These are phyloP conservation scores for Chionoecetes opilio DNA, from an alignment of 1,140 invertebrate genomes.

Conservation along the genomic window DNA sequence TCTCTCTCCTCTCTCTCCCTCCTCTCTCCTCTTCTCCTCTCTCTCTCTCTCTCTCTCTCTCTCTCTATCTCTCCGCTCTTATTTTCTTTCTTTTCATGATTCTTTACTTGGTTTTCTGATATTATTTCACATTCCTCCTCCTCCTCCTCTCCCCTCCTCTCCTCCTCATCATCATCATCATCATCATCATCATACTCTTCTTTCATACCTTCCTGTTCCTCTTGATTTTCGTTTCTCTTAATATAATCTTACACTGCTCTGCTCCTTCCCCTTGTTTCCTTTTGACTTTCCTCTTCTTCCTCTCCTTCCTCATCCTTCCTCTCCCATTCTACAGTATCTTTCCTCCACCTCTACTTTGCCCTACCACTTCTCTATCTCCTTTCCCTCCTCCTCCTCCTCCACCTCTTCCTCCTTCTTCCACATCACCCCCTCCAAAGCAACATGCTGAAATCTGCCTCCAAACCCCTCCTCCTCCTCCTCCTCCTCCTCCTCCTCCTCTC, in stretches of 20 bases:
- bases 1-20: not conserved
- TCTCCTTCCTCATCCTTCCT: not conserved
- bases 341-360: not conserved
- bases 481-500: not conserved
- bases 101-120: not conserved
- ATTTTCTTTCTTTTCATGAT: not conserved
- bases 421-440: not conserved
- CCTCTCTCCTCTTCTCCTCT: constrained; percentile 16
- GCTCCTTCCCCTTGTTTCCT: not conserved
- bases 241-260: not conserved
- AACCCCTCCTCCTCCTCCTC: not conserved
- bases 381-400: not conserved
- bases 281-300: constrained; percentile 1
- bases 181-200: not conserved
- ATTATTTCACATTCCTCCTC: not conserved
- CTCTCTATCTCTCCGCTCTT: constrained; percentile 52
- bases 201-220: not conserved
- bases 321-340: not conserved
- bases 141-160: not conserved
- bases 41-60: constrained; percentile 52
- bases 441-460: not conserved
- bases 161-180: not conserved
- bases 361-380: not conserved
- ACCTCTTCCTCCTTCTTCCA: not conserved
- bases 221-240: constrained; percentile 24